These are phyloP conservation scores for Bombycilla garrulus DNA, from an alignment of 2,113 vertebrate species.

Conservation along the genomic window DNA sequence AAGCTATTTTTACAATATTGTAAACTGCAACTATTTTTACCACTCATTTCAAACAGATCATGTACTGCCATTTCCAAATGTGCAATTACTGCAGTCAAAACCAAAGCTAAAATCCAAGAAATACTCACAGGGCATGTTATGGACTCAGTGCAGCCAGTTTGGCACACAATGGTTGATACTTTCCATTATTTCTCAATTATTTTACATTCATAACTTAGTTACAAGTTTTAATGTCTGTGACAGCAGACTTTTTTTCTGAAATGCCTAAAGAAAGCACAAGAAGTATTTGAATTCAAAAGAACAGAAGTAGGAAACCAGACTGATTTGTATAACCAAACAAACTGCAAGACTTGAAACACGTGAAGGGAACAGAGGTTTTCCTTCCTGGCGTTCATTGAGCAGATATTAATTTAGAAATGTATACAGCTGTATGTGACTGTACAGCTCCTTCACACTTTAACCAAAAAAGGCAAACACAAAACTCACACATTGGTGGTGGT, in stretches of 20 bases:
- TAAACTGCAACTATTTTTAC: not conserved
- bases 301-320: not conserved
- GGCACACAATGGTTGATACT: not conserved
- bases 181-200: not conserved
- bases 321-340: not conserved
- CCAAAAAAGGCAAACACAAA: not conserved
- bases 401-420: not conserved
- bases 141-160: not conserved
- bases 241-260: not conserved
- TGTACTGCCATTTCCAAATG: not conserved
- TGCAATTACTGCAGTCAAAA: not conserved
- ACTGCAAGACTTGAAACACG: not conserved
- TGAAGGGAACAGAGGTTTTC: not conserved
- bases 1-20: not conserved
- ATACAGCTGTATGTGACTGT: not conserved
- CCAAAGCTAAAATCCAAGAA: not conserved
- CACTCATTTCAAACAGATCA: not conserved
- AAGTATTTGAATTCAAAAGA: not conserved
- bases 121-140: not conserved
- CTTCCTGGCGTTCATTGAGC: fast-evolving
- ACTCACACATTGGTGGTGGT: not conserved
- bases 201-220: not conserved
- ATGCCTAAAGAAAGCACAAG: not conserved
- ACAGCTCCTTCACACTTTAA: not conserved
- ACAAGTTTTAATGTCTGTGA: not conserved